These are phyloP conservation scores for Rhinogobio ventralis DNA, from an alignment of 2,797 vertebrate species.

Conservation along the genomic window DNA sequence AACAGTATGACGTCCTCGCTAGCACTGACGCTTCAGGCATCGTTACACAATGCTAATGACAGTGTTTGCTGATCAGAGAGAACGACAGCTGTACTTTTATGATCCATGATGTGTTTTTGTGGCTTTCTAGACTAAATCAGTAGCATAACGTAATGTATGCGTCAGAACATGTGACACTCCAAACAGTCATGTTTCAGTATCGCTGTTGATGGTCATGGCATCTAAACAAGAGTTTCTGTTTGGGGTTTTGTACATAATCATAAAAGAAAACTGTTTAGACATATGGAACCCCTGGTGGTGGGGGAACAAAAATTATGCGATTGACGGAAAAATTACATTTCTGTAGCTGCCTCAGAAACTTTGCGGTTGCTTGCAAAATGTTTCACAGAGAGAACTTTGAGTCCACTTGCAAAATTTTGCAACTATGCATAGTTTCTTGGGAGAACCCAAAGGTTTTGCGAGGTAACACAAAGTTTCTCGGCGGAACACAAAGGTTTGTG, in stretches of 20 bases:
- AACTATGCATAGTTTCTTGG: background rate
- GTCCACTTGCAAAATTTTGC: background rate
- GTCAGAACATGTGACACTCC: slow-evolving; percentile 6
- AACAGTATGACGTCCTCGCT: background rate
- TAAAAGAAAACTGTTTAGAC: background rate
- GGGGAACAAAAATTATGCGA: background rate
- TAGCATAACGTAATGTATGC: background rate
- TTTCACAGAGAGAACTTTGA: background rate
- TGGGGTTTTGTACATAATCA: background rate
- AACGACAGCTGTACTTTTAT: slow-evolving; percentile 31
- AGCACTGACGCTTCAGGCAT: background rate
- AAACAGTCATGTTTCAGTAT: background rate
- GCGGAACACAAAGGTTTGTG: background rate
- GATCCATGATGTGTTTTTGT: slow-evolving; percentile 20
- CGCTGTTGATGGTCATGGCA: background rate
- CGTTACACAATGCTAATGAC: slow-evolving; percentile 12
- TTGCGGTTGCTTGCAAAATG: background rate
- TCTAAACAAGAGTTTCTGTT: background rate
- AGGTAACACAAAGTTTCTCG: background rate
- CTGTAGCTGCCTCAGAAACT: background rate
- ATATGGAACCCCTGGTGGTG: background rate
- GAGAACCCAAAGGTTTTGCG: background rate
- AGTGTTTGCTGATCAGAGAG: slow-evolving; percentile 31
- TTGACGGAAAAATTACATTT: background rate
- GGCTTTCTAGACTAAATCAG: background rate